Evolutionary conservation across 2,797 vertebrate genomes (phyloP), one percentile per base, ranked within the genome.

Genomic region (Gallinago stenura): DNA sequence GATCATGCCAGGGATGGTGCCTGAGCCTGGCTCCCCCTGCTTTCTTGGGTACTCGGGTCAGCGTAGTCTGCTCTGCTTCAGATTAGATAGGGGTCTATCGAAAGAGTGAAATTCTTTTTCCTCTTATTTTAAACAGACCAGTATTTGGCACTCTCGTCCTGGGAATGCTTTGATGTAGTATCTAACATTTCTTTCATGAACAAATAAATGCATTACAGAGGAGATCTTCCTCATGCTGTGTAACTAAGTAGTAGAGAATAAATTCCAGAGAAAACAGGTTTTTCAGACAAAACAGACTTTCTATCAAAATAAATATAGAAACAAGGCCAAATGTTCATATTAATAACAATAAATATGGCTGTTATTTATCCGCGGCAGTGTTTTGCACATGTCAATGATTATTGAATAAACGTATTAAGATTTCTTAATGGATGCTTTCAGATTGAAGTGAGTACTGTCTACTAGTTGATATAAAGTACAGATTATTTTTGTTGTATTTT

Each of bases 341-440:
- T 81, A 81, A 53, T 78, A 87, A 24, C 57, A 89, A 87, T 73
- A 93, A 89, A 81, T 83, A 83, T 35, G 46, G 10, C 46, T 87
- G 24, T 91, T 85, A 57, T 70, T 94, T 91, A 39, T 93, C 41
- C 77, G 56, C 51, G 89, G 69, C 56, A 84, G 45, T 87, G 80
- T n/a, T 83, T 94, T 80, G 56, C 77, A 77, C 8, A 14, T 79
- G 70, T 69, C 14, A 50, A 37, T 82, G 60, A 46, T 48, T 83
- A 51, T 14, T 89, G 70, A 61, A 73, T 79, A 73, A 77, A 69
- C 43, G 10, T 77, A 26, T 30, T 37, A 56, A 60, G 50, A 53
- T 54, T 72, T 80, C 72, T 78, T 65, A 78, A 51, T 82, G 46
- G 51, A 43, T 48, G 28, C 17, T 81, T 11, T 89, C 33, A 70